These are phyloP conservation scores for Nerophis ophidion DNA, from an alignment of 2,113 vertebrate genomes.

Conservation along the genomic window DNA sequence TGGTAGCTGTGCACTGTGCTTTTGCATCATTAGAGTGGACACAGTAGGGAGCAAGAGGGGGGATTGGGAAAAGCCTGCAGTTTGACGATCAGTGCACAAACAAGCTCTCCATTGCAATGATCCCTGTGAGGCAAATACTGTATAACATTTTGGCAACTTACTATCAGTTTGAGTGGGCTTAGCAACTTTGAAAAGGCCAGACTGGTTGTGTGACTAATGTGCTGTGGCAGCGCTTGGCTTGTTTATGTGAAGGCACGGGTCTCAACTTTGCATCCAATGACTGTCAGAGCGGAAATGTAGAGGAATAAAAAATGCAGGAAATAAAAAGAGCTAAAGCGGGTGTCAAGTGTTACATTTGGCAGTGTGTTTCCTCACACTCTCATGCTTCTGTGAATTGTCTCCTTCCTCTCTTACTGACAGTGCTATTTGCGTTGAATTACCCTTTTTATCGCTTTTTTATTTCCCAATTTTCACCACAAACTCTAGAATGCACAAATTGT, in stretches of 20 bases:
- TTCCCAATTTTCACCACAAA: neutral
- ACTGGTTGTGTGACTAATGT: constrained; percentile 54
- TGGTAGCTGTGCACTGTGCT: constrained; percentile 14
- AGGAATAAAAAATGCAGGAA: constrained; percentile 7
- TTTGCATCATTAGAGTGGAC: constrained; percentile 24
- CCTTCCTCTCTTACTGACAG: constrained; percentile 11
- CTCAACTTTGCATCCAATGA: constrained; percentile 42
- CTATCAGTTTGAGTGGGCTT: constrained; percentile 54
- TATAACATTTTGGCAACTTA: constrained; percentile 49
- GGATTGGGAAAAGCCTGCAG: neutral
- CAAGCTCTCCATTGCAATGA: constrained; percentile 4
- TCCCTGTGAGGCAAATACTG: constrained; percentile 29
- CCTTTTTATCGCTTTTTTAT: constrained; percentile 2
- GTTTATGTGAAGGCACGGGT: constrained; percentile 49
- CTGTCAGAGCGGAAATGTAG: constrained; percentile 13
- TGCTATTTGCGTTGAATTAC: neutral
- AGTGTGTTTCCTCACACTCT: constrained; percentile 13
- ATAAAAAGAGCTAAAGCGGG: neutral
- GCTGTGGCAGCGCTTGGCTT: constrained; percentile 46
- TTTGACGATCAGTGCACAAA: neutral
- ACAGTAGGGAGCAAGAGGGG: neutral
- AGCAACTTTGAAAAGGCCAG: constrained; percentile 61
- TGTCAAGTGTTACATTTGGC: neutral
- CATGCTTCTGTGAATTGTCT: constrained; percentile 7
- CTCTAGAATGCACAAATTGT: neutral